Percentiles rank a stretch among this genome's conserved stretches.
Evolutionary conservation across 2,797 vertebrate species (phyloP).

Genomic region (Podargus strigoides): DNA sequence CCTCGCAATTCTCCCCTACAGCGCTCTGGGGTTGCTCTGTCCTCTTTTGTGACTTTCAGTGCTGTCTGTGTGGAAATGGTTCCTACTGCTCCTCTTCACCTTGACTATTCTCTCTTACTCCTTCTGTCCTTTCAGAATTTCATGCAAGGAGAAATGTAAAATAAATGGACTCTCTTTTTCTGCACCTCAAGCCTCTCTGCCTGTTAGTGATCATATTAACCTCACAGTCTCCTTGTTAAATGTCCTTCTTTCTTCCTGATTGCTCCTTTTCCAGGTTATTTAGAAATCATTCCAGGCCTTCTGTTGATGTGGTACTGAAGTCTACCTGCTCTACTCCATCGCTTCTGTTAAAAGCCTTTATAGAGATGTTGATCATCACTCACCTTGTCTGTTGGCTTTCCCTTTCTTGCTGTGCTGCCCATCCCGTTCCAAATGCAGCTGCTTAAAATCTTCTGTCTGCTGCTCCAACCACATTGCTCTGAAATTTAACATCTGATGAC

Average conservation of each 20-base stretch:
- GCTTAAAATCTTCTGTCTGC: neutral
- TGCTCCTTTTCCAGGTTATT: slow-evolving; percentile 2
- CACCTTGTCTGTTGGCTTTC: neutral
- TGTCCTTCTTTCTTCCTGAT: slow-evolving; percentile 14
- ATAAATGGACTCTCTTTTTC: neutral
- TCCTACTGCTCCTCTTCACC: neutral
- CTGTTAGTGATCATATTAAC: neutral
- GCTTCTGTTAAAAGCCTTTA: neutral
- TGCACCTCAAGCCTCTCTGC: neutral
- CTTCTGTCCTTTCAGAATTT: neutral
- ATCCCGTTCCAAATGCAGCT: neutral
- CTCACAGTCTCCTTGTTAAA: slow-evolving; percentile 5
- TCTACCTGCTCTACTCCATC: neutral
- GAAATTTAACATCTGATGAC: neutral
- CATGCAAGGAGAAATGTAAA: neutral
- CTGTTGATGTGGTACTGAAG: neutral
- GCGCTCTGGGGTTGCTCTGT: neutral
- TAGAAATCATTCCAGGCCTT: neutral
- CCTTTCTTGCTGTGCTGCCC: neutral
- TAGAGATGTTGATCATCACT: neutral
- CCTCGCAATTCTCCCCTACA: neutral
- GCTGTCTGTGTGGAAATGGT: neutral
- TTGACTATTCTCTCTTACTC: neutral
- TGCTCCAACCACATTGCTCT: neutral
- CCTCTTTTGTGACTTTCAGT: neutral